Conservation (phyloP, 2,888 invertebrate genomes). For the Camponotus fellah region DNA sequence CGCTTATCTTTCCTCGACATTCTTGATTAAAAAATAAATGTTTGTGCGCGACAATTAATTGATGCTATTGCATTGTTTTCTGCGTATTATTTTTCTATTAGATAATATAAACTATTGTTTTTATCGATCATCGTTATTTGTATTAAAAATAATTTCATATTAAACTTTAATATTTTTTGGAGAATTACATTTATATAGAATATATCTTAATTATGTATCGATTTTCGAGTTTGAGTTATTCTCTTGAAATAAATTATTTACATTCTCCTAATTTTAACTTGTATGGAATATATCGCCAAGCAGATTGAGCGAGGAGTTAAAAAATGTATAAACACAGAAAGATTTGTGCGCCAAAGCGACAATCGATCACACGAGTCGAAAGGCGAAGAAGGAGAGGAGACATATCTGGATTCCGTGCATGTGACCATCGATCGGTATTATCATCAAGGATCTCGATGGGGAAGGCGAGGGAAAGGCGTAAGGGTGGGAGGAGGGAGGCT, state of each 20-base stretch:
- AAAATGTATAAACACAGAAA: not conserved
- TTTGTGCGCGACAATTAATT: slow-evolving; percentile 33
- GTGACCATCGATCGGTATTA: slow-evolving; percentile 77
- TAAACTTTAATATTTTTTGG: not conserved
- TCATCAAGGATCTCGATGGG: slow-evolving; percentile 74
- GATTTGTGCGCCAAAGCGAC: slow-evolving; percentile 26
- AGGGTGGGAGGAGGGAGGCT: slow-evolving; percentile 53
- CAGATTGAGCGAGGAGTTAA: not conserved
- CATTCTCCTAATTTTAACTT: not conserved
- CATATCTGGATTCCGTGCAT: slow-evolving; percentile 44
- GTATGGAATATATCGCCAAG: not conserved
- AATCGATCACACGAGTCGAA: slow-evolving; percentile 44
- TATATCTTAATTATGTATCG: not conserved
- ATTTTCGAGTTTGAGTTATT: not conserved
- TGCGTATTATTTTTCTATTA: slow-evolving; percentile 16
- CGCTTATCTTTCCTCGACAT: slow-evolving; percentile 23
- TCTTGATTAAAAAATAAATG: slow-evolving; percentile 23
- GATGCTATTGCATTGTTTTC: not conserved
- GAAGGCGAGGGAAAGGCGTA: not conserved
- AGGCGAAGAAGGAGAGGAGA: slow-evolving; percentile 31
- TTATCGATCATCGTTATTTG: not conserved
- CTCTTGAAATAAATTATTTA: not conserved
- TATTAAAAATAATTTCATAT: not conserved
- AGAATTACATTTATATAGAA: not conserved
- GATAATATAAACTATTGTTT: too few relatives aligned